Evolutionary conservation across 2,888 invertebrate species (phyloP).

Genomic region (Matsumyia berberina): DNA sequence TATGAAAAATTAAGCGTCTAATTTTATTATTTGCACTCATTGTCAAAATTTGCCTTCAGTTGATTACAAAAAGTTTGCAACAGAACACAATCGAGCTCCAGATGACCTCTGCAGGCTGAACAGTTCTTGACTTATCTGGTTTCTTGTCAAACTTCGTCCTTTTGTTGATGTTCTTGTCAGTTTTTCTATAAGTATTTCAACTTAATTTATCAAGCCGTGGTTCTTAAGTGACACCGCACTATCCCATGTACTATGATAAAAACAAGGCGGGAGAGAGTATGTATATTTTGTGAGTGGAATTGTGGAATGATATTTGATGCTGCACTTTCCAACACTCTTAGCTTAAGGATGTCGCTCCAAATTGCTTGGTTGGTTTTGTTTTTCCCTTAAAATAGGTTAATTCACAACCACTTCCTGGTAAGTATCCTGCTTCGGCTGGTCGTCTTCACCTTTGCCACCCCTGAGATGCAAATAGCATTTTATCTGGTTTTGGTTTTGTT

Average conservation of each 20-base stretch:
- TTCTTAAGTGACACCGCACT: constrained; percentile 51
- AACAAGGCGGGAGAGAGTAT: constrained; percentile 7
- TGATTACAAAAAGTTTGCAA: background rate
- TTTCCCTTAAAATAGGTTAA: constrained; percentile 65
- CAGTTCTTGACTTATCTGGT: background rate
- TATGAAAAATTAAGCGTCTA: too few species aligned
- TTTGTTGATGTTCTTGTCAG: background rate
- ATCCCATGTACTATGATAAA: constrained; percentile 30
- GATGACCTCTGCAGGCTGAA: background rate
- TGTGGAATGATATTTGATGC: constrained; percentile 32
- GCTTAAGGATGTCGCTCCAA: constrained; percentile 62
- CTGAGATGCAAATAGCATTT: constrained; percentile 31
- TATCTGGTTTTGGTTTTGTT: constrained; percentile 50
- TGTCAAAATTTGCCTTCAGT: too few species aligned
- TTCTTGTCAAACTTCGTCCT: background rate
- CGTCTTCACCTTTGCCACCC: constrained; percentile 31
- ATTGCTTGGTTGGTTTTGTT: constrained; percentile 50
- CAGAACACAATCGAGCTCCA: background rate
- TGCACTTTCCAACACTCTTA: constrained; percentile 42
- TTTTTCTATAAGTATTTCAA: background rate
- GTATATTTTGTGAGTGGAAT: constrained; percentile 24
- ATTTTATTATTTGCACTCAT: too few species aligned
- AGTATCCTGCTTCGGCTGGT: constrained; percentile 19
- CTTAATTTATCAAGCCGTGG: constrained; percentile 40
- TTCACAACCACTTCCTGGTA: constrained; percentile 69